These are phyloP conservation scores for Pseudomyrmex flavicornis DNA, from an alignment of 1,140 invertebrate genomes.

Conservation along the genomic window DNA sequence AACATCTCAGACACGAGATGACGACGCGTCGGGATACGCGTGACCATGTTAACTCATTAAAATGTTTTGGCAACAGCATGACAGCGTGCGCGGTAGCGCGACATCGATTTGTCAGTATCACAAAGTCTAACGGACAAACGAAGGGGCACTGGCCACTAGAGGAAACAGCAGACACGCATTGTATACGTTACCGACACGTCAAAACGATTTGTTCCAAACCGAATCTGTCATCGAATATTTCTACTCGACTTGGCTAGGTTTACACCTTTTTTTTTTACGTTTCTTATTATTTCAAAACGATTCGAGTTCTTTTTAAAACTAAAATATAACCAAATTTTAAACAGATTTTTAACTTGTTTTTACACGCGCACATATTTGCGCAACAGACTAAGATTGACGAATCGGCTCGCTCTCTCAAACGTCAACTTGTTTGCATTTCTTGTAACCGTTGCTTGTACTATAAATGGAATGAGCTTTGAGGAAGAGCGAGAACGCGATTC, in stretches of 20 bases:
- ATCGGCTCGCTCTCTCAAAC: not conserved
- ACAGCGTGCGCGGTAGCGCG: conserved; percentile 66
- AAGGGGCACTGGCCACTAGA: not conserved
- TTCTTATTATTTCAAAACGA: too few species aligned
- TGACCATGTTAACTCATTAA: conserved; percentile 62
- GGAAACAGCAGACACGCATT: conserved; percentile 57
- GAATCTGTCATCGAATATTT: conserved; percentile 13
- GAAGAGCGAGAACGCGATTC: conserved; percentile 25
- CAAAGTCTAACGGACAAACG: conserved; percentile 50
- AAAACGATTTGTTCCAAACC: conserved; percentile 65
- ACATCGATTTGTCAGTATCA: conserved; percentile 76
- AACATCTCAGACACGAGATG: conserved; percentile 11
- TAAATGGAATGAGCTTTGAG: conserved; percentile 22
- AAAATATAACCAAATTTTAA: too few species aligned
- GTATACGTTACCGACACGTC: conserved; percentile 68
- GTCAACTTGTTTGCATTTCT: not conserved
- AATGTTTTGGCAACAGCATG: conserved; percentile 75
- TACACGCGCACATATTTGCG: too few species aligned
- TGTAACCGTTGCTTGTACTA: conserved; percentile 10
- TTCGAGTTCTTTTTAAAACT: too few species aligned
- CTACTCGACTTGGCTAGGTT: not conserved
- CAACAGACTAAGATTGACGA: not conserved
- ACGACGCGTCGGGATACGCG: not conserved
- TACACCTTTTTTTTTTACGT: too few species aligned
- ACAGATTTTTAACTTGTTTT: not conserved